Evolutionary conservation across 2,113 vertebrate genomes (phyloP), one percentile per base, ranked within the genome.

Genomic region (Lampris megalopsis): DNA sequence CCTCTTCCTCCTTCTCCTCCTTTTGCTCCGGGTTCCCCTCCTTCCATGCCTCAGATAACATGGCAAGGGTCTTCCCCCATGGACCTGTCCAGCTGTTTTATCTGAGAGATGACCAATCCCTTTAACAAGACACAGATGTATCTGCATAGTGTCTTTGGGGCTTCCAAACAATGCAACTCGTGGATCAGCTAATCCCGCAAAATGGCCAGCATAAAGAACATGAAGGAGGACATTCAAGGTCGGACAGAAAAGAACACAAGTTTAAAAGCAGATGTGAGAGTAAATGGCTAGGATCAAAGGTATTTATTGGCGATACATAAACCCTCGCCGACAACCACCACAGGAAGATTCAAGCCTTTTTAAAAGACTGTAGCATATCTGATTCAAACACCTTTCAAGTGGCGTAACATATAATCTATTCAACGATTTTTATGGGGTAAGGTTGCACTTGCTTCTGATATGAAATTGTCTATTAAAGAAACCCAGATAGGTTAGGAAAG

Each of bases 81-180:
- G 87, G 92, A 90, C 86, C 83, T 77, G 68, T 88, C 87, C 92
- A 91, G 92, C 91, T 93, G 92, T 79, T 92, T 87, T 86, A 89
- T 90, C 82, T 82, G 77, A 91, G 84, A 81, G 84, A 90, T 86
- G 63, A 90, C 80, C 89, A 63, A 88, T 91, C 85, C 84, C 66
- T 91, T 86, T 92, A 94, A 94, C 92, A 88, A 83, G 93, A 92
- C 81, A 75, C 92, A 93, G 90, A 93, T 92, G 92, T 80, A 90
- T 91, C 83, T 91, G 85, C 81, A 78, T 78, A 89, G 84, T 61
- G 68, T 90, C 73, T 77, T 71, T 73, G 68, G 62, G 80, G 80
- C 77, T 85, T 82, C 81, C 74, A 92, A 94, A 91, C 89, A 92
- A 89, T 75, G 68, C 85, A 38, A 62, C 58, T 83, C 61, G 52